A percentile compares a stretch with the other conserved stretches of the same genome.
Conservation (phyloP, 2,797 vertebrate genomes). For the Hydrophis major region DNA sequence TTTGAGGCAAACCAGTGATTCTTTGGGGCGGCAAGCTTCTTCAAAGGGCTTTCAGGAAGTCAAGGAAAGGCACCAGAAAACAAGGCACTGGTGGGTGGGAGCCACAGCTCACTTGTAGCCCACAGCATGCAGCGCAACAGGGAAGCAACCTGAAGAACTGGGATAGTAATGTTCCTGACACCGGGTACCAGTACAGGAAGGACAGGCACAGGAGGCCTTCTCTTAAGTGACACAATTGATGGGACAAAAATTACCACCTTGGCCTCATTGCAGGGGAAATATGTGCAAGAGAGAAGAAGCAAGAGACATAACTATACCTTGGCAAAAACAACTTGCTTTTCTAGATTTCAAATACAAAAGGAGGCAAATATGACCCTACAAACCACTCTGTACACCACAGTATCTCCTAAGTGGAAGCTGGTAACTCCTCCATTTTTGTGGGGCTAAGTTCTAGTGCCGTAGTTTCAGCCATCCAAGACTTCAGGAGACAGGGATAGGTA, state of each 20-base stretch:
- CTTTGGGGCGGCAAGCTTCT: conserved; percentile 10
- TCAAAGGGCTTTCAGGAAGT: conserved; percentile 41
- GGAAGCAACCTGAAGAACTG: neutral
- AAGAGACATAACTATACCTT: neutral
- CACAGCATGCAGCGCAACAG: neutral
- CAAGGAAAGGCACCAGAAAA: neutral
- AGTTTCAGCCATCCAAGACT: neutral
- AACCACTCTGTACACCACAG: neutral
- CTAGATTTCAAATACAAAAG: neutral
- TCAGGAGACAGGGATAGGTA: neutral
- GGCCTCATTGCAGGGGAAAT: neutral
- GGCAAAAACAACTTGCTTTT: neutral
- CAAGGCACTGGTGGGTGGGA: neutral
- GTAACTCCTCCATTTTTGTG: neutral
- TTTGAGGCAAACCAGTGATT: neutral
- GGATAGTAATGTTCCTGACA: neutral
- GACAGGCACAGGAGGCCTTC: neutral
- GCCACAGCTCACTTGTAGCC: accelerated
- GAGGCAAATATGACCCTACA: neutral
- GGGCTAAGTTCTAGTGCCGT: neutral
- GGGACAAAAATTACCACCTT: neutral
- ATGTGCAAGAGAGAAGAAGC: neutral
- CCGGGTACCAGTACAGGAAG: conserved; percentile 32
- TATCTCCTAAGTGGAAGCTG: neutral
- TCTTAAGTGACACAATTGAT: neutral